phyloP scores from a whole-genome alignment of 2,113 vertebrate species.

The Camarhynchus parvulus region DNA sequence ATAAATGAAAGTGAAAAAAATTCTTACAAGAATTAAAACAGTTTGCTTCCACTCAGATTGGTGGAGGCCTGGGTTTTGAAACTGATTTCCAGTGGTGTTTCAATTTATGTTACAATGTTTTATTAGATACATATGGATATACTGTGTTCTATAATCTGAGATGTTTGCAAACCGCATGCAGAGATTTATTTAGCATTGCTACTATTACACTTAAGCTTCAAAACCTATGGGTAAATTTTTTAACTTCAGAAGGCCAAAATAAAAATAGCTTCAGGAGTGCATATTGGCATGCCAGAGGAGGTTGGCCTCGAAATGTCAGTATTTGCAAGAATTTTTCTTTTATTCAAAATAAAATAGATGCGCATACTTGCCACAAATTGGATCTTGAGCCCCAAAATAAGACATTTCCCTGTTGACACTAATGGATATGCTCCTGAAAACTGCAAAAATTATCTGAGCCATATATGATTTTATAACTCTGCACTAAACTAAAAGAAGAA shows the following conservation, averaged over 20 bases:
- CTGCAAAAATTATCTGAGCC: not conserved
- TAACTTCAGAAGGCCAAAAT: not conserved
- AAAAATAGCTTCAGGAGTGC: not conserved
- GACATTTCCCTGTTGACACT: not conserved
- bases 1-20: not conserved
- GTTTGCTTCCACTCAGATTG: not conserved
- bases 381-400: not conserved
- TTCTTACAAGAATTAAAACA: not conserved
- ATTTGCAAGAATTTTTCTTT: not conserved
- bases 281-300: not conserved
- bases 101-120: not conserved
- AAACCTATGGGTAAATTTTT: not conserved
- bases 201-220: not conserved
- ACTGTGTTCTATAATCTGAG: not conserved
- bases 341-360: not conserved
- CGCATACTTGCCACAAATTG: not conserved
- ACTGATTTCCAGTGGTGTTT: not conserved
- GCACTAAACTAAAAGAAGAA: not conserved
- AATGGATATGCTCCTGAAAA: not conserved
- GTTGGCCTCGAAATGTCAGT: not conserved
- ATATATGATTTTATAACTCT: not conserved
- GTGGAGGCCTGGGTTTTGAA: not conserved
- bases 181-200: not conserved
- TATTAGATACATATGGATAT: not conserved
- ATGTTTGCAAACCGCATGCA: not conserved